Evolutionary conservation across 2,888 invertebrate species (phyloP).

Genomic region (Nineta flava): DNA sequence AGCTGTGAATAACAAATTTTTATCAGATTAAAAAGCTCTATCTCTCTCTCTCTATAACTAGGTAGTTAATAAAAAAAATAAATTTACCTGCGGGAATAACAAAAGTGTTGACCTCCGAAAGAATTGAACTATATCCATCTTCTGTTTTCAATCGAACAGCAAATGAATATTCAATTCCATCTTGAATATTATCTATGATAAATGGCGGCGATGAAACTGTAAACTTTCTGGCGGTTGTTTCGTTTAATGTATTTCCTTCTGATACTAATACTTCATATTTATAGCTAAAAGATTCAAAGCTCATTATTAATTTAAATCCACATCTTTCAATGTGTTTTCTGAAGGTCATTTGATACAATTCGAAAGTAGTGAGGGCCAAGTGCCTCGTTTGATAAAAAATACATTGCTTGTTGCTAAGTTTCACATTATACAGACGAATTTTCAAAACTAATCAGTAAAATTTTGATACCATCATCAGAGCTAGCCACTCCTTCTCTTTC

Average conservation of each 20-base stretch:
- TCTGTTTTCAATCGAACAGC: constrained; percentile 43
- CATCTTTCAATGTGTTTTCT: no score
- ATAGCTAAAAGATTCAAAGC: constrained; percentile 23
- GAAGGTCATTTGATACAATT: no score
- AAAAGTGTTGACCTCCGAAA: constrained; percentile 39
- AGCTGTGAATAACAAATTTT: neutral
- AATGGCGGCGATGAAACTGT: constrained; percentile 37
- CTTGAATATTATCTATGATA: constrained; percentile 32
- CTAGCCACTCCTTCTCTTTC: no score
- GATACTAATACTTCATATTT: constrained; percentile 51
- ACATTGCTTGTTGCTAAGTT: no score
- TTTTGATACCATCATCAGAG: no score
- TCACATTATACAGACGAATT: no score
- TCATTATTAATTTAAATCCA: no score
- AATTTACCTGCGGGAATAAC: constrained; percentile 22
- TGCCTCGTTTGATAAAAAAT: no score
- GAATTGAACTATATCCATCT: constrained; percentile 42
- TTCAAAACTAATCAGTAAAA: no score
- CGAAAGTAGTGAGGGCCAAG: no score
- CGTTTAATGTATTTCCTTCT: constrained; percentile 31
- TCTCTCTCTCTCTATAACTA: no score
- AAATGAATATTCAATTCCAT: constrained; percentile 38
- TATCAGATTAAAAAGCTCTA: no score
- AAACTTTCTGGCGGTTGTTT: constrained; percentile 33
- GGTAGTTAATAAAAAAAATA: constrained; percentile 17